These are phyloP conservation scores for Leptinotarsa juncta DNA, from an alignment of 2,888 invertebrate genomes.

Conservation along the genomic window DNA sequence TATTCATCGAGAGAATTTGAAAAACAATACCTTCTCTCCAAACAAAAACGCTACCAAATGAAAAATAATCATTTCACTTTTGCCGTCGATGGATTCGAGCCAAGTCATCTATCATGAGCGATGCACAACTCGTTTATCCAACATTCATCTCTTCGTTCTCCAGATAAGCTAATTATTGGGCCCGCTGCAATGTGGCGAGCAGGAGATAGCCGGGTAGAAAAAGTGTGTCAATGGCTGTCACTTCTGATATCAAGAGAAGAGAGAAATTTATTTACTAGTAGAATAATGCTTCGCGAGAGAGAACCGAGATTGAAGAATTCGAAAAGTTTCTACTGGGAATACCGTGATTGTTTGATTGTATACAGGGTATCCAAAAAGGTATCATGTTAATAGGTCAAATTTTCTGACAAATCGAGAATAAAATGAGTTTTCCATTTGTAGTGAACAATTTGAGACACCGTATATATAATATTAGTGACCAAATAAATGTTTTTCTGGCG, in stretches of 20 bases:
- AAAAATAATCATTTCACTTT: slow-evolving; percentile 9
- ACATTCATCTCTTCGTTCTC: background rate
- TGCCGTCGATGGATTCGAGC: slow-evolving; percentile 8
- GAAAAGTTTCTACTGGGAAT: background rate
- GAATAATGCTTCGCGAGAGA: background rate
- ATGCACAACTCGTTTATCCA: background rate
- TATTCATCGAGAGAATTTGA: background rate
- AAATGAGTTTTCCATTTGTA: too few relatives aligned
- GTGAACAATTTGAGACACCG: too few relatives aligned
- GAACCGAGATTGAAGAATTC: background rate
- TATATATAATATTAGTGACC: too few relatives aligned
- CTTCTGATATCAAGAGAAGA: slow-evolving; percentile 8
- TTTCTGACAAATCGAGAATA: too few relatives aligned
- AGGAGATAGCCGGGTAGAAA: background rate
- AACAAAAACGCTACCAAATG: background rate
- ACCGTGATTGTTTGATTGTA: background rate
- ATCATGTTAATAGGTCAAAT: background rate
- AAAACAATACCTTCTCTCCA: background rate
- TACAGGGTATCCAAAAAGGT: background rate
- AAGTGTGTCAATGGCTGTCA: slow-evolving; percentile 8
- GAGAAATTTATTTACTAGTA: slow-evolving; percentile 10
- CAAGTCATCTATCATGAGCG: background rate
- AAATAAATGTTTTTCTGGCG: too few relatives aligned
- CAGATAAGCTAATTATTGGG: slow-evolving; percentile 11
- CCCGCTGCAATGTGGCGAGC: background rate